These are phyloP conservation scores for Raja brachyura DNA, from an alignment of 2,113 vertebrate genomes.

Conservation along the genomic window DNA sequence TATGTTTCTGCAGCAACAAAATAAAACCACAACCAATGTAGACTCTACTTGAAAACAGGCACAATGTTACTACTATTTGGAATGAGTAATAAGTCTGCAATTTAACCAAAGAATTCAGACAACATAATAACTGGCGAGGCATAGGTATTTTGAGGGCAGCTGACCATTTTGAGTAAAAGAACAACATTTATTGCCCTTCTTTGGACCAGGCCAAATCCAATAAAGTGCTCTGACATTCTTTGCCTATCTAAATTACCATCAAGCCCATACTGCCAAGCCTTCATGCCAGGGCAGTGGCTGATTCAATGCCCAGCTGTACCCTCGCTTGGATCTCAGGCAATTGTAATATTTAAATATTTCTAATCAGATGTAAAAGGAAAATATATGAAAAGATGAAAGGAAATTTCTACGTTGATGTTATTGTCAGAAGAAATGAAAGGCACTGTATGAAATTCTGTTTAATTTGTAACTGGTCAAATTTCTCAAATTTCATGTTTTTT, in stretches of 20 bases:
- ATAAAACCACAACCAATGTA: background rate
- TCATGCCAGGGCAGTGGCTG: background rate
- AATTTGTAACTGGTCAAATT: background rate
- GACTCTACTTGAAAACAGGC: background rate
- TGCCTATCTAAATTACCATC: background rate
- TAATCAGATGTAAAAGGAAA: background rate
- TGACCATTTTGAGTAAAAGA: background rate
- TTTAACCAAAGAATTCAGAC: background rate
- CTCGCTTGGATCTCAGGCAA: background rate
- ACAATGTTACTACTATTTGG: background rate
- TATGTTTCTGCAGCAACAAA: background rate
- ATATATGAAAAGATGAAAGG: background rate
- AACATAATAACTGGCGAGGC: background rate
- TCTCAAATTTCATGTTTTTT: background rate
- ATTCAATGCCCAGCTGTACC: background rate
- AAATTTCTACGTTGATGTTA: background rate
- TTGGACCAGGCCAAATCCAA: background rate
- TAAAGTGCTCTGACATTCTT: background rate
- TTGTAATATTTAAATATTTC: too few species aligned
- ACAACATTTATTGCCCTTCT: background rate
- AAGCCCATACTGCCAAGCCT: background rate
- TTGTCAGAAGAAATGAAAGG: background rate
- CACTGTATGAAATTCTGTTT: background rate
- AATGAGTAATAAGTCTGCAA: constrained; percentile 3
- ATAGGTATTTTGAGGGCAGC: background rate